phyloP scores from a whole-genome alignment of 2,888 invertebrate species.

The Sinotaia quadrata region DNA sequence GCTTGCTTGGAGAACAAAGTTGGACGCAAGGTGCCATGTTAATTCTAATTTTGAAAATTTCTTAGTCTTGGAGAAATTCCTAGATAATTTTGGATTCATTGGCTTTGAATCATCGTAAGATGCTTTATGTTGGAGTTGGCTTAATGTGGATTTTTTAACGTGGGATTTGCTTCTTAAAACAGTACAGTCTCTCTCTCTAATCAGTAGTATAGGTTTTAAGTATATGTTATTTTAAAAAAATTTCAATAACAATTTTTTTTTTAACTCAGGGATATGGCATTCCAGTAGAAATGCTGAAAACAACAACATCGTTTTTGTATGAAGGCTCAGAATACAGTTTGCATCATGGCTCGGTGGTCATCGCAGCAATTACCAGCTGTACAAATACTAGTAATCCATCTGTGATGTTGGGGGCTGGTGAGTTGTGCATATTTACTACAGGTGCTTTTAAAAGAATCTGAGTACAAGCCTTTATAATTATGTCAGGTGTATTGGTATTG shows the following conservation, averaged over 20 bases:
- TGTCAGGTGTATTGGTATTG: too few relatives aligned
- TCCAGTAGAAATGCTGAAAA: conserved; percentile 77
- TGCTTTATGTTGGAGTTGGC: too few relatives aligned
- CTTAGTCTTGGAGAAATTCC: too few relatives aligned
- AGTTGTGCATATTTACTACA: conserved; percentile 30
- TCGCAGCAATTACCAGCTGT: conserved; percentile 97
- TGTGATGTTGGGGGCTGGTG: conserved; percentile 97
- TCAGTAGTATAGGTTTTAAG: too few relatives aligned
- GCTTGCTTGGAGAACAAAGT: conserved; percentile 86
- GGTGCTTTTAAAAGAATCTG: not conserved
- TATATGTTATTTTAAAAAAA: not conserved
- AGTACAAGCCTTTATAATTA: not conserved
- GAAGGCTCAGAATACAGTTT: conserved; percentile 86
- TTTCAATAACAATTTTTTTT: not conserved
- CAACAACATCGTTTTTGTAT: conserved; percentile 83
- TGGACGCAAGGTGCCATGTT: conserved; percentile 78
- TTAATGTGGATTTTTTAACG: too few relatives aligned
- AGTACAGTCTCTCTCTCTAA: too few relatives aligned
- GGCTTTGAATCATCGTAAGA: too few relatives aligned
- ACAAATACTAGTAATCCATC: conserved; percentile 99
- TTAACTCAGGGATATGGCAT: conserved; percentile 89
- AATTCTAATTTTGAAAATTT: too few relatives aligned
- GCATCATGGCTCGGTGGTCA: conserved; percentile 92
- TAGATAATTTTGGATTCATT: too few relatives aligned
- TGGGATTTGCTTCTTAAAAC: too few relatives aligned